phyloP scores from a whole-genome alignment of 2,113 vertebrate genomes.

The Scartelaos histophorus region DNA sequence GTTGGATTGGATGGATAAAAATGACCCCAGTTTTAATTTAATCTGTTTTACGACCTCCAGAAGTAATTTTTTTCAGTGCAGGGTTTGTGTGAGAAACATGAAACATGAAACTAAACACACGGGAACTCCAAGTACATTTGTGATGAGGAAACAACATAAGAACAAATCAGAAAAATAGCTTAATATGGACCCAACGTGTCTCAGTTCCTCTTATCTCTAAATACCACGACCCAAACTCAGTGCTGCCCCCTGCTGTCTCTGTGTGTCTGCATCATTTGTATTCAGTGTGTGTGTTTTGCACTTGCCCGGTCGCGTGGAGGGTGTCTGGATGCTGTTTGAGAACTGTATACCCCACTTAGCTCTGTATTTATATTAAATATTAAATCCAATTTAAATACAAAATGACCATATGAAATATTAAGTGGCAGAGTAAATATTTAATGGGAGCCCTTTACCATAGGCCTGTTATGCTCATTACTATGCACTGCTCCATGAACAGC shows the following conservation, averaged over 20 bases:
- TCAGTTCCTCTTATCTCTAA: not conserved
- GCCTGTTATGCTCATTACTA: constrained; percentile 67
- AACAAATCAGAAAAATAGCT: too few species aligned
- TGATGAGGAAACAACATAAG: too few species aligned
- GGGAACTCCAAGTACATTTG: too few species aligned
- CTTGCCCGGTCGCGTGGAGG: constrained; percentile 36
- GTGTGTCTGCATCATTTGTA: constrained; percentile 25
- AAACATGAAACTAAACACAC: too few species aligned
- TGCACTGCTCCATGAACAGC: constrained; percentile 63
- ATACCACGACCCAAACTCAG: not conserved
- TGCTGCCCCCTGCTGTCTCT: not conserved
- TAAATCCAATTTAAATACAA: constrained; percentile 82
- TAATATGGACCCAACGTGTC: too few species aligned
- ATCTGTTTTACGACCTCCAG: too few species aligned
- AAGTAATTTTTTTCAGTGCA: too few species aligned
- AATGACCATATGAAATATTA: constrained; percentile 79
- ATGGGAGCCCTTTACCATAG: constrained; percentile 74
- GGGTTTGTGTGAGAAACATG: too few species aligned
- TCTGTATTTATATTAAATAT: constrained; percentile 79
- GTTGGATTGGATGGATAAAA: too few species aligned
- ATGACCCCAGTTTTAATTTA: too few species aligned
- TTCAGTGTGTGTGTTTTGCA: constrained; percentile 44
- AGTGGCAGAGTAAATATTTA: constrained; percentile 76
- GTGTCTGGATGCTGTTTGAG: constrained; percentile 65
- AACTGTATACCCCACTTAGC: constrained; percentile 68